Base-by-base conservation (phyloP, 2,113 vertebrate species). In the Holacanthus passer region DNA sequence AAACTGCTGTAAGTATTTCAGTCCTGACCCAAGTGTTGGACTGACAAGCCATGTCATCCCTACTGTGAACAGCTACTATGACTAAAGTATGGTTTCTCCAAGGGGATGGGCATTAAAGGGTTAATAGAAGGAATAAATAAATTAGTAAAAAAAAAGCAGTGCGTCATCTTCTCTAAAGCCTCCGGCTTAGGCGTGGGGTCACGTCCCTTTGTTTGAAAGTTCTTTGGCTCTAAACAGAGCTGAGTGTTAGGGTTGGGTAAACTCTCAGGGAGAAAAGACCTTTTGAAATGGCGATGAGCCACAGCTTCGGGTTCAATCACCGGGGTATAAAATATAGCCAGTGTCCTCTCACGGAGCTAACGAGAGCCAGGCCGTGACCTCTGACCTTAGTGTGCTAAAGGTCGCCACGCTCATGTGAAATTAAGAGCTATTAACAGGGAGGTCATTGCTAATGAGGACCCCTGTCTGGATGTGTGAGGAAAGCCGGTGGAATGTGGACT, bases 241-340 rank as follows among this genome's bases (percentile, higher is more conserved):
- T 88, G 88, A 93, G 93, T 93, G 93, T 93, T 85, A 90, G 83
- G 91, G 93, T 94, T 85, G 91, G 52, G 85, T 94, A 95, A 93
- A 94, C 89, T 89, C 68, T 86, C 73, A 43, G 71, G 39, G 83
- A 88, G 88, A 77, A 88, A 74, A 80, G 78, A 68, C 75, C 85
- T 88, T 91, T 88, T 77, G 83, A 90, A 88, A 88, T 45, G 64
- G 74, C 81, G 67, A 71, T 45, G 32, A 80, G 77, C 70, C 86
- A 53, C 79, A 73, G 89, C 89, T 86, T 88, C 47, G 60, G 77
- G 67, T 92, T 88, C 82, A 87, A 86, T 92, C 89, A 82, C 60
- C 73, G 31, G 50, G 59, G 78, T 77, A 74, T 83, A 84, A 91
- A 90, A 87, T 67, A 82, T 73, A 82, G 82, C 86, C 79, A 66